Conservation (phyloP, 2,797 vertebrate species). For the Poecile montanus region DNA sequence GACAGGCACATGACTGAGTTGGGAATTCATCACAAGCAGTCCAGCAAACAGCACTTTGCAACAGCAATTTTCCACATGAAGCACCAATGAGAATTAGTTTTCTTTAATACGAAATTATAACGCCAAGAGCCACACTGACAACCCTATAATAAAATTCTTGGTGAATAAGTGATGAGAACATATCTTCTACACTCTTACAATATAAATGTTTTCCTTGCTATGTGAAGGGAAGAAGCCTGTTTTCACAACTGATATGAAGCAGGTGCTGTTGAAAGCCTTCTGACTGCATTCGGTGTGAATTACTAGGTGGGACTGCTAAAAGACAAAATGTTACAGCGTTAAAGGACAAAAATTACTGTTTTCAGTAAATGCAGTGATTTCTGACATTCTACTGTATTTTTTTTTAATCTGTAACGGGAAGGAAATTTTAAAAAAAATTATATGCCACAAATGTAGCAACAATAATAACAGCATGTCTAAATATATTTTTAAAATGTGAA, state of each 20-base stretch:
- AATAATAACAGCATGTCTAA: neutral
- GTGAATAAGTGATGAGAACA: neutral
- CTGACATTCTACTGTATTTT: neutral
- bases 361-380: neutral
- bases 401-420: neutral
- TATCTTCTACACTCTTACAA: neutral
- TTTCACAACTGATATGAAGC: slow-evolving; percentile 44
- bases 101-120: neutral
- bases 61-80: neutral
- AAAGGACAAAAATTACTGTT: neutral
- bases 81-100: neutral
- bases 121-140: neutral
- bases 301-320: neutral
- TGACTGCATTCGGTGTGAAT: neutral
- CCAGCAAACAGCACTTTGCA: neutral
- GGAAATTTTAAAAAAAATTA: neutral
- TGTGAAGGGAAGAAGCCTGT: neutral
- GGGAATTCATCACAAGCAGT: neutral
- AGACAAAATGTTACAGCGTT: neutral
- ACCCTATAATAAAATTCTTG: neutral
- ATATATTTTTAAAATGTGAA: neutral
- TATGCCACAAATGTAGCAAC: neutral
- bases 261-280: neutral
- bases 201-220: neutral
- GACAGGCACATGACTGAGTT: neutral